phyloP scores from a whole-genome alignment of 1,140 invertebrate species.

The Parapsyche elsis region DNA sequence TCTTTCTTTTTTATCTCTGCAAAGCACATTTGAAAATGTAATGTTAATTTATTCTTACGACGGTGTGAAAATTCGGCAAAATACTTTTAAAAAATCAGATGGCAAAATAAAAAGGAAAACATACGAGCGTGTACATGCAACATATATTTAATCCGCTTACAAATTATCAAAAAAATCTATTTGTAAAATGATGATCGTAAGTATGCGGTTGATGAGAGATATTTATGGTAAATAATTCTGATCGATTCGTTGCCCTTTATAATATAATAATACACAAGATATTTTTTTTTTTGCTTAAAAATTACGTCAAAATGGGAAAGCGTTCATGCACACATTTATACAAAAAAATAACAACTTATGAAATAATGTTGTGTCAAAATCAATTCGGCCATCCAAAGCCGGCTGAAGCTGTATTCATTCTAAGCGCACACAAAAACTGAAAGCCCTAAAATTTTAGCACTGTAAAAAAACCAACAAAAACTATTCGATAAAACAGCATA shows the following conservation, averaged over 20 bases:
- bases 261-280: background rate
- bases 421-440: conserved; percentile 24
- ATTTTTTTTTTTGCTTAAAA: too few species aligned
- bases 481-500: too few species aligned
- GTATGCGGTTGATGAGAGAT: background rate
- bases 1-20: conserved; percentile 67
- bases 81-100: background rate
- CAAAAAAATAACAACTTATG: background rate
- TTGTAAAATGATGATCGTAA: background rate
- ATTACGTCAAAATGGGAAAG: background rate
- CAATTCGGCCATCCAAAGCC: conserved; percentile 35
- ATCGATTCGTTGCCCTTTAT: background rate
- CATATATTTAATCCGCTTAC: conserved; percentile 4
- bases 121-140: background rate
- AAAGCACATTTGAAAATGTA: conserved; percentile 32
- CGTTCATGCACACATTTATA: conserved; percentile 16
- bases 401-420: conserved; percentile 34
- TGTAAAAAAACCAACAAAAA: too few species aligned
- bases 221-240: background rate
- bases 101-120: background rate
- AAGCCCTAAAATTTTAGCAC: background rate
- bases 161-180: background rate
- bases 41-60: background rate
- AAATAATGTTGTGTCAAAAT: background rate
- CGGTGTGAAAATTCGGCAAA: background rate